Percentiles rank a stretch among this genome's conserved stretches.
These are phyloP conservation scores for Dynastes grantii DNA, from an alignment of 2,888 invertebrate genomes.

Conservation along the genomic window DNA sequence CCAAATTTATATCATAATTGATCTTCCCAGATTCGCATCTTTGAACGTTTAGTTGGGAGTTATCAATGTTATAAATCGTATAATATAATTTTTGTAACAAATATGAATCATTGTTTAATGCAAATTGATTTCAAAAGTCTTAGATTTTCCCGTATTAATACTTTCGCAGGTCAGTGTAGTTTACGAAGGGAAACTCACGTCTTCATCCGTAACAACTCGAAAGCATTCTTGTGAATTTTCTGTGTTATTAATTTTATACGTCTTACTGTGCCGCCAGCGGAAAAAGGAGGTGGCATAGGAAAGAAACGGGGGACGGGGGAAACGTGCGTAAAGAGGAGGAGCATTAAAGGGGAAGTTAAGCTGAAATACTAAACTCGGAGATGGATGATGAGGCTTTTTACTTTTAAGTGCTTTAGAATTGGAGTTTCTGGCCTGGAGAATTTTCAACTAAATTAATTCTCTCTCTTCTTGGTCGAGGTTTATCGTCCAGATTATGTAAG, in stretches of 20 bases:
- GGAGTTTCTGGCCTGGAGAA: background rate
- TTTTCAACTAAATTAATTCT: conserved; percentile 22
- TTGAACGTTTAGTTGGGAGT: no score
- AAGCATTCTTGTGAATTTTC: conserved; percentile 41
- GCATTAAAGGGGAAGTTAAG: background rate
- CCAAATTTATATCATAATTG: no score
- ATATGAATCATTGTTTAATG: no score
- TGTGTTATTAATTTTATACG: conserved; percentile 43
- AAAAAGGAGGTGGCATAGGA: background rate
- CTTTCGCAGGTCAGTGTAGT: no score
- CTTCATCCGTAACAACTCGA: background rate
- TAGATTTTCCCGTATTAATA: no score
- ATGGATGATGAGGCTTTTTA: conserved; percentile 12
- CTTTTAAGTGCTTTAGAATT: conserved; percentile 31
- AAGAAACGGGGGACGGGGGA: background rate
- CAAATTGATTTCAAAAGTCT: no score
- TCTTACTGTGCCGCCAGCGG: background rate
- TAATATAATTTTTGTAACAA: no score
- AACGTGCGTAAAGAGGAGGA: background rate
- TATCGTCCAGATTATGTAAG: conserved; percentile 22
- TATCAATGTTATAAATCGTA: no score
- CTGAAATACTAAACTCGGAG: conserved; percentile 1
- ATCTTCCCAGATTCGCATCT: no score
- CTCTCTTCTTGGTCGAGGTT: background rate
- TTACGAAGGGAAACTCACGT: no score